These are phyloP conservation scores for Hipposideros larvatus DNA, from an alignment of 2,797 vertebrate genomes.

Conservation along the genomic window DNA sequence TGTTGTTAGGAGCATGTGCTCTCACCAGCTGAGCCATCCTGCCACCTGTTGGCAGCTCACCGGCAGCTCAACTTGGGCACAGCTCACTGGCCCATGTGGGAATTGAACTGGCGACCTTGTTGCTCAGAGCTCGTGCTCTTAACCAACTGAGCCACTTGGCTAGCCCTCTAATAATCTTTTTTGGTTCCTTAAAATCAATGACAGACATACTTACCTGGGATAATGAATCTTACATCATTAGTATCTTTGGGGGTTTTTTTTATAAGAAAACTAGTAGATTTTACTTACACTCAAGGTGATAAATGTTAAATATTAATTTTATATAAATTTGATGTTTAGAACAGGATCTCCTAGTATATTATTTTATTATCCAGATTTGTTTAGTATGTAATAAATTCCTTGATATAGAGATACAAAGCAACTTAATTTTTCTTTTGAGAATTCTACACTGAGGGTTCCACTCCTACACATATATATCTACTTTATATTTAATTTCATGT, in stretches of 20 bases:
- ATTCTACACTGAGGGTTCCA: neutral
- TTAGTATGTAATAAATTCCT: neutral
- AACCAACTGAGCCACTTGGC: too few relatives aligned
- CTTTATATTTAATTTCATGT: slow-evolving; percentile 37
- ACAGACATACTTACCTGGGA: neutral
- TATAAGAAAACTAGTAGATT: neutral
- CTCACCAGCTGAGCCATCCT: too few relatives aligned
- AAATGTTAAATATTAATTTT: slow-evolving; percentile 18
- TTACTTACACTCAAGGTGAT: slow-evolving; percentile 4
- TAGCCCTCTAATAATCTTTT: neutral
- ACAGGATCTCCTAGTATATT: neutral
- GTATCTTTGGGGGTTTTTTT: neutral
- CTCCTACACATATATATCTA: neutral
- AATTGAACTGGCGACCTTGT: too few relatives aligned
- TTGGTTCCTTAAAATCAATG: neutral
- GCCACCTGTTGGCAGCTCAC: too few relatives aligned
- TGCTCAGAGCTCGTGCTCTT: too few relatives aligned
- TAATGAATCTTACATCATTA: neutral
- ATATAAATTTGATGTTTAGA: slow-evolving; percentile 8
- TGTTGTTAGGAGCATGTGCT: too few relatives aligned
- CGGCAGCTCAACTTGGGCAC: too few relatives aligned
- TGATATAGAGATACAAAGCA: neutral
- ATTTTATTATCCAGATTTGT: slow-evolving; percentile 13
- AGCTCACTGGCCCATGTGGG: too few relatives aligned
- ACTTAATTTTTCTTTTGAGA: slow-evolving; percentile 34